These are phyloP conservation scores for Enteromius treurensis DNA, from an alignment of 2,797 vertebrate genomes.

Conservation along the genomic window DNA sequence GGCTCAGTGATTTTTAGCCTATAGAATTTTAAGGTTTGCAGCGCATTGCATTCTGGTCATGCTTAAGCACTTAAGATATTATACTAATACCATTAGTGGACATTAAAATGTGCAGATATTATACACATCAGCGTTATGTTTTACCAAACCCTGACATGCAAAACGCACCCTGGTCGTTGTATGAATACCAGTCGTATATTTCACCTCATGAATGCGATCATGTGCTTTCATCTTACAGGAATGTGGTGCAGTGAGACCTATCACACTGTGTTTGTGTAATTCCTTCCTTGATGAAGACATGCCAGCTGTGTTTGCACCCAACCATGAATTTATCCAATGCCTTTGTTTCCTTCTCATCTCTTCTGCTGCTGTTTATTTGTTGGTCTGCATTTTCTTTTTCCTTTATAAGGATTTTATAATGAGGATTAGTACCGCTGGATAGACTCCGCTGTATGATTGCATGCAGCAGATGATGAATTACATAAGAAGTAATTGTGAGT, in stretches of 20 bases:
- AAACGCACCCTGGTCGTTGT: neutral
- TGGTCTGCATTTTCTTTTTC: constrained; percentile 13
- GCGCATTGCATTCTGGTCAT: neutral
- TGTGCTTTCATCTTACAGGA: neutral
- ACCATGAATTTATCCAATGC: neutral
- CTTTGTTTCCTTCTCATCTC: constrained; percentile 28
- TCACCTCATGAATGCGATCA: neutral
- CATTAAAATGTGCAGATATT: neutral
- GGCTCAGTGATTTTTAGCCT: neutral
- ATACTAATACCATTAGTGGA: neutral
- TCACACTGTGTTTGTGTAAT: constrained; percentile 34
- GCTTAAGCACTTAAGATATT: neutral
- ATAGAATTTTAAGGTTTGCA: neutral
- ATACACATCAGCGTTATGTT: neutral
- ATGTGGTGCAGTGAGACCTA: neutral
- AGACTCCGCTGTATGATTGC: constrained; percentile 40
- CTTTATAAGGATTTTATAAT: constrained; percentile 34
- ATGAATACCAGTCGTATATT: neutral
- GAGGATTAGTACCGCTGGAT: constrained; percentile 47
- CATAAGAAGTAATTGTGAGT: constrained; percentile 39
- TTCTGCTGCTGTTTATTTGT: constrained; percentile 13
- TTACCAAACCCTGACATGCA: neutral
- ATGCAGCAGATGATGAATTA: constrained; percentile 42
- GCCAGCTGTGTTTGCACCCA: constrained; percentile 31
- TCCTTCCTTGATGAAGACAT: constrained; percentile 27